Evolutionary conservation across 1,140 invertebrate species (phyloP), one percentile per base, ranked within the genome.

Genomic region (Lerema accius): DNA sequence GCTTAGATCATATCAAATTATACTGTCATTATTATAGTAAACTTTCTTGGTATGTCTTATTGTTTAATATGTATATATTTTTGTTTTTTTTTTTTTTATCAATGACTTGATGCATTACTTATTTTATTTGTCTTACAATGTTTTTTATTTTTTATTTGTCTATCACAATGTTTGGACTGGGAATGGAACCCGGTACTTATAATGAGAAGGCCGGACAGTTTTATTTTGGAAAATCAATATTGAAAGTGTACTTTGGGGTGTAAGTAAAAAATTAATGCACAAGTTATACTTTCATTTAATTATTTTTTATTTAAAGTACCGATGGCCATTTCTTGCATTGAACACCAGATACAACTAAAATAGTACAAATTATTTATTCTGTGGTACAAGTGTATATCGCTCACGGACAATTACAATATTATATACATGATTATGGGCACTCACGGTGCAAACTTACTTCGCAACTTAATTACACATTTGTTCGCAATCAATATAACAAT

Each of bases 251-350:
- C n/a, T n/a, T n/a, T n/a, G n/a, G n/a, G n/a, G n/a, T n/a, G n/a
- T n/a, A n/a, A n/a, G n/a, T n/a, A n/a, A n/a, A n/a, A 23, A 65
- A 46, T 13, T 60, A 74, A 72, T 45, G 75, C 56, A 70, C 69
- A 65, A 68, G 40, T 76, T 77, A 72, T 75, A 77, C 65, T 76
- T 69, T 62, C 74, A 76, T 79, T 85, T 86, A 82, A 80, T 82
- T 82, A 80, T 76, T 78, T 79, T 85, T 86, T 83, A 80, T 82
- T 82, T 81, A 76, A 84, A 82, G 80, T 86, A 86, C 80, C 80
- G 76, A 86, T 86, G 84, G 77, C 77, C 74, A 69, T 73, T 78
- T 68, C 40, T 66, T 53, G 72, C 64, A 76, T 65, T 73, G 69
- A 70, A 71, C 68, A 77, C 63, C 53, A 45, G 74, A 71, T 74